A percentile compares a stretch with the other conserved stretches of the same genome.
Conservation (phyloP, 2,797 vertebrate species). For the Coracias cyanogaster region DNA sequence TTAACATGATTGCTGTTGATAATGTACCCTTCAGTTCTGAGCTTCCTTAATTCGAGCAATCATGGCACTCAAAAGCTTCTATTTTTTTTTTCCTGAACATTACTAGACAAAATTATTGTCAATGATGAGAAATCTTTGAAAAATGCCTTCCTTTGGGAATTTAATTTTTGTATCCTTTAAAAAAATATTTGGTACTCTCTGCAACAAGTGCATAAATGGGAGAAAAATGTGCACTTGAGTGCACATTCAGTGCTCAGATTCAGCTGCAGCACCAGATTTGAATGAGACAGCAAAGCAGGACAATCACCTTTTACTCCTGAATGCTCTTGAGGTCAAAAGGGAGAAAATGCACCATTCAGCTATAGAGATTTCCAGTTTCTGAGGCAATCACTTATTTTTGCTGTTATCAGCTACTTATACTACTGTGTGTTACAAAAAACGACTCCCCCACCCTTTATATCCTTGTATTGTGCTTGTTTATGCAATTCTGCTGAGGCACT, state of each 20-base stretch:
- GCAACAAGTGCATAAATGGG: neutral
- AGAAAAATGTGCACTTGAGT: neutral
- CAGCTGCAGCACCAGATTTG: slow-evolving; percentile 23
- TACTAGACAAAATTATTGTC: neutral
- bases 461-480: slow-evolving; percentile 68
- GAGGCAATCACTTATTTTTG: slow-evolving; percentile 59
- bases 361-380: slow-evolving; percentile 45
- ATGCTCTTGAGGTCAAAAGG: slow-evolving; percentile 42
- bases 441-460: neutral
- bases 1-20: neutral
- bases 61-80: neutral
- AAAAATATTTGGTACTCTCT: neutral
- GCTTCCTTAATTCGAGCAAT: slow-evolving; percentile 27
- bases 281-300: slow-evolving; percentile 31
- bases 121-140: neutral
- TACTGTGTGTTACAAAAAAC: neutral
- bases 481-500: slow-evolving; percentile 42
- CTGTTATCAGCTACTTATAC: slow-evolving; percentile 68
- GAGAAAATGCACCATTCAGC: slow-evolving; percentile 52
- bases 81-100: neutral
- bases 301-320: slow-evolving; percentile 49
- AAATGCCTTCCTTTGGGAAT: neutral
- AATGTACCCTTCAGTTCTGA: neutral
- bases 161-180: neutral
- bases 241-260: neutral